Evolutionary conservation across 2,113 vertebrate genomes (phyloP).

Genomic region (Mirounga angustirostris): DNA sequence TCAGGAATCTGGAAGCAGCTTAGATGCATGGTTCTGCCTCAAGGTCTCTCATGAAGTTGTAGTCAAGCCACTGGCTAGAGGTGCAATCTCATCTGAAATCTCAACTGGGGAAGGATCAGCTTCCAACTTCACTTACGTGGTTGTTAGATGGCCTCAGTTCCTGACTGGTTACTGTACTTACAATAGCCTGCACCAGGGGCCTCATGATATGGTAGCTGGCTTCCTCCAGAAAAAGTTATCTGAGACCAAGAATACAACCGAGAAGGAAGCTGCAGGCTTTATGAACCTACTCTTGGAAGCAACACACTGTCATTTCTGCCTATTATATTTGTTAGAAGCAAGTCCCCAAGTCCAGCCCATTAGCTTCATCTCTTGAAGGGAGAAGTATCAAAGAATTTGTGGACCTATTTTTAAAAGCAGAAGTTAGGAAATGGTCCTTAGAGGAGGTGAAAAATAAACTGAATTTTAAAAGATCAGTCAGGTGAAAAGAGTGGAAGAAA

Average conservation of each 20-base stretch:
- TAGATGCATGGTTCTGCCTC: background rate
- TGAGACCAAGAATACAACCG: background rate
- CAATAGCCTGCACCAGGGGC: background rate
- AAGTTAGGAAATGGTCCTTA: background rate
- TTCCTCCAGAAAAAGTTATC: background rate
- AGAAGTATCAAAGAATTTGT: background rate
- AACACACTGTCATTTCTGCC: background rate
- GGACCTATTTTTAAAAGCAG: background rate
- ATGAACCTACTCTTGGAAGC: background rate
- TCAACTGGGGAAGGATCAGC: background rate
- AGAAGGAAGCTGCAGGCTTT: background rate
- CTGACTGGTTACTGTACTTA: background rate
- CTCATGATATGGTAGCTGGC: background rate
- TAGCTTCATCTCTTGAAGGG: background rate
- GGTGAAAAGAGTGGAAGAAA: background rate
- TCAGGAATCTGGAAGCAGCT: background rate
- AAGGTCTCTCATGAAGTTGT: background rate
- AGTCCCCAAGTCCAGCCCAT: background rate
- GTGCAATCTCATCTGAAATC: background rate
- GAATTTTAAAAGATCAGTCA: background rate
- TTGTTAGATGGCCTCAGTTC: background rate
- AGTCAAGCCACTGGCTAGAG: background rate
- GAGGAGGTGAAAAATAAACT: background rate
- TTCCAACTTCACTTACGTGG: background rate
- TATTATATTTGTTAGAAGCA: background rate